Percentiles rank a stretch among this genome's conserved stretches.
These are phyloP conservation scores for Procambarus virginalis DNA, from an alignment of 1,140 invertebrate species.

Conservation along the genomic window DNA sequence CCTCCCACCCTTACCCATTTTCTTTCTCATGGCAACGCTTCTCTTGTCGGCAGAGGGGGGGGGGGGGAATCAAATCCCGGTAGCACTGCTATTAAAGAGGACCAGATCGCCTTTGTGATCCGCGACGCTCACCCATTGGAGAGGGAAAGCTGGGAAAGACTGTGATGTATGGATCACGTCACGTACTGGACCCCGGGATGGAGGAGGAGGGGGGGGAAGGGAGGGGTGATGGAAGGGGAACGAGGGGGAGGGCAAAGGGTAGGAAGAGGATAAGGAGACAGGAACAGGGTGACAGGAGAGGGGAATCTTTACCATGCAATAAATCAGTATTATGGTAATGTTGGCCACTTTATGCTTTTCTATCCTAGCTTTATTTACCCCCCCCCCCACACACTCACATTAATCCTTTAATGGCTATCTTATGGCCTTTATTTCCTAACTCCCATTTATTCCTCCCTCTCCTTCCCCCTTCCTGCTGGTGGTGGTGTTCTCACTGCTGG, in stretches of 20 bases:
- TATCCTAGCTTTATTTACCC: conserved; percentile 14
- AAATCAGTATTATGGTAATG: conserved; percentile 42
- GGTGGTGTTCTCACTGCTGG: not conserved
- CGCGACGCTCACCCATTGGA: not conserved
- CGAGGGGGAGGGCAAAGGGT: not conserved
- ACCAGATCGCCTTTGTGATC: conserved; percentile 38
- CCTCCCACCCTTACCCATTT: no score
- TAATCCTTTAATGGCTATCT: conserved; percentile 27
- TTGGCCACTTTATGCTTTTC: conserved; percentile 16
- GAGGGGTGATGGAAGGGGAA: not conserved
- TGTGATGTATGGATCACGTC: not conserved
- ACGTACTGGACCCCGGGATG: not conserved
- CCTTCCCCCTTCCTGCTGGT: not conserved
- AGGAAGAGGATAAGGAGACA: not conserved
- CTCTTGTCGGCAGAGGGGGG: no score
- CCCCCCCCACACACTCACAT: no score
- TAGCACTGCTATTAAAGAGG: conserved; percentile 35
- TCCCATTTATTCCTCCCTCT: not conserved
- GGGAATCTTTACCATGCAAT: not conserved
- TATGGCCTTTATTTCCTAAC: conserved; percentile 25
- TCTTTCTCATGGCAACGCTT: no score
- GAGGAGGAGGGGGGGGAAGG: not conserved
- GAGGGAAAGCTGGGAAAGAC: not conserved
- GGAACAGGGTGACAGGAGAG: no score
- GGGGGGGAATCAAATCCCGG: not conserved